Conservation (phyloP, 1,140 invertebrate genomes). For the Harlomillsia oculata region DNA sequence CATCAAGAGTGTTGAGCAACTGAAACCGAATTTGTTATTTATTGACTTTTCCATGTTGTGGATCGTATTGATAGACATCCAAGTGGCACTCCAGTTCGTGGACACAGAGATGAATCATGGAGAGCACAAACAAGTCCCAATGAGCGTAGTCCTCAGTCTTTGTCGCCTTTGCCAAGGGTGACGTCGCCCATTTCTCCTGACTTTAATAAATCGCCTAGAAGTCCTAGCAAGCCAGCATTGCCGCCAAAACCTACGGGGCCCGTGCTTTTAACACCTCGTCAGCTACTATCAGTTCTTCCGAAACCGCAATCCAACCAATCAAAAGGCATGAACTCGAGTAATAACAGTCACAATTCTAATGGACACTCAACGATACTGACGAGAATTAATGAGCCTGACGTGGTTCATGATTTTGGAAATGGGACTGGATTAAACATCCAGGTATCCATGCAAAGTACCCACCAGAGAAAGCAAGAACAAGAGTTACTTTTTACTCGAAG, state of each 20-base stretch:
- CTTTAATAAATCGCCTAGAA: neutral
- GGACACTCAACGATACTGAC: neutral
- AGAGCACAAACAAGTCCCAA: too few relatives aligned
- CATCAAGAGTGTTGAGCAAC: too few relatives aligned
- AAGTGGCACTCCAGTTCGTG: too few relatives aligned
- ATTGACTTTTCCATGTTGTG: too few relatives aligned
- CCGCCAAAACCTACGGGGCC: constrained; percentile 18
- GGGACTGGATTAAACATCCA: neutral
- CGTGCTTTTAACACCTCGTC: neutral
- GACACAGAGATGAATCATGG: too few relatives aligned
- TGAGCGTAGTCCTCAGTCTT: too few relatives aligned
- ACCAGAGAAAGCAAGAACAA: neutral
- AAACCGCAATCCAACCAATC: constrained; percentile 4
- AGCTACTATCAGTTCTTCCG: neutral
- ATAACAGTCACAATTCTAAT: constrained; percentile 1
- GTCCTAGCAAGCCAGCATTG: constrained; percentile 13
- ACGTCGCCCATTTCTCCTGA: too few relatives aligned
- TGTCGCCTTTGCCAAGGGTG: too few relatives aligned
- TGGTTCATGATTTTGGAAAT: neutral
- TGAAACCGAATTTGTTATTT: too few relatives aligned
- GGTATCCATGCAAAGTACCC: neutral
- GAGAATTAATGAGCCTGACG: neutral
- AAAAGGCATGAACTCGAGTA: neutral
- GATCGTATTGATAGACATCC: too few relatives aligned
- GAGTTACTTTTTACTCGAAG: neutral